Base-by-base conservation (phyloP, 1,140 invertebrate species). In the Hyles vespertilio region DNA sequence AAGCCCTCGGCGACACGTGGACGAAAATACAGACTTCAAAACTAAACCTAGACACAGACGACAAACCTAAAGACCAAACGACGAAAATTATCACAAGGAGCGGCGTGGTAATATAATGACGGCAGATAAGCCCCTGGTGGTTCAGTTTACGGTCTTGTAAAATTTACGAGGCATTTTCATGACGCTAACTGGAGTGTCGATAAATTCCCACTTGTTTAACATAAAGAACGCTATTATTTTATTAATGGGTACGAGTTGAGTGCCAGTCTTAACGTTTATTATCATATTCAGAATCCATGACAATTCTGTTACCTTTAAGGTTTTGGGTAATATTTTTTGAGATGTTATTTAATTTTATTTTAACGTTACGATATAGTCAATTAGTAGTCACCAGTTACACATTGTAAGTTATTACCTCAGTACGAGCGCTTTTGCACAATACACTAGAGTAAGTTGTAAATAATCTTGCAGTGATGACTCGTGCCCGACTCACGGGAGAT, bases 1-100 rank as follows among this genome's bases (percentile, higher is more conserved):
- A 98, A 91, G 97, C 98, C 2, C 90, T 98, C 7, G 97, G 97
- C 1, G 96, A 98, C 55, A 98, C 96, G 2, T 99, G 97, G 97
- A 93, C 94, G 62, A 95, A 96, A 87, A 91, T 99, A 65, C 92
- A 94, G 70, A 91, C 79, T 3, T 74, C 81, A 3, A 83, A 83
- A 77, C 60, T 73, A 12, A 77, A 77, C 40, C 47, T 73, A 43
- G 70, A 78, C 52, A 69, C 58, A 45, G 58, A 61, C 22, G 79
- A 79, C 1, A 83, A 86, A 58, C 47, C 73, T 44, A 86, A 83
- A 71, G 78, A 86, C 62, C 78, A 81, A 58, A 79, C 76, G 10
- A 73, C 78, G 33, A 88, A 88, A 74, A 88, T 88, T 60, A 88
- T 88, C 47, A 84, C 85, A 45, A 84, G 84, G 72, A 88, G 85